A percentile compares a stretch with the other conserved stretches of the same genome.
Evolutionary conservation across 2,797 vertebrate genomes (phyloP).

Genomic region (Arctocebus calabarensis): DNA sequence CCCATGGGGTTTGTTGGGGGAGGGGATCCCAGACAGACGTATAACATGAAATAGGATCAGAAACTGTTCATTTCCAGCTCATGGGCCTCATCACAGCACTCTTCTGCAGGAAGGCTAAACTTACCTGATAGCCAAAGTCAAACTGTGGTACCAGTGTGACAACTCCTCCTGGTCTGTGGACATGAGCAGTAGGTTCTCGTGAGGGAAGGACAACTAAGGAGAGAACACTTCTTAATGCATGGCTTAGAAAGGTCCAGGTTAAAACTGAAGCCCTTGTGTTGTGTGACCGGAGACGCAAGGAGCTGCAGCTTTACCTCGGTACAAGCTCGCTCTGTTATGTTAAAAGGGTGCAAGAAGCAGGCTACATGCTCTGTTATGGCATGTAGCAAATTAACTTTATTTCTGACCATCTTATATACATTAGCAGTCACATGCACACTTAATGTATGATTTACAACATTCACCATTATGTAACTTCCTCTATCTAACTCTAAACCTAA

Average conservation of each 20-base stretch:
- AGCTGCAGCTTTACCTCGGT: too few species aligned
- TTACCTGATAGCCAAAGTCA: slow-evolving; percentile 91
- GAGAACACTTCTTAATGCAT: slow-evolving; percentile 60
- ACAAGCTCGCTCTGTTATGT: too few species aligned
- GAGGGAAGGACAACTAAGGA: slow-evolving; percentile 92
- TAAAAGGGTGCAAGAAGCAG: too few species aligned
- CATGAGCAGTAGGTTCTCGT: slow-evolving; percentile 94
- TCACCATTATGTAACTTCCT: too few species aligned
- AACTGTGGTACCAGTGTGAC: slow-evolving; percentile 91
- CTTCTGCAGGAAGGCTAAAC: slow-evolving; percentile 2
- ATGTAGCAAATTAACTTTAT: too few species aligned
- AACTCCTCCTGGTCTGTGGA: slow-evolving; percentile 93
- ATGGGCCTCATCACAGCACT: not conserved
- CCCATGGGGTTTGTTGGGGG: not conserved
- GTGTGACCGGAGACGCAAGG: too few species aligned
- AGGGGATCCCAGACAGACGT: not conserved
- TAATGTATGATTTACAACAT: too few species aligned
- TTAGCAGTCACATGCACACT: too few species aligned
- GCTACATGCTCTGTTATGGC: too few species aligned
- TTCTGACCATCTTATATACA: too few species aligned
- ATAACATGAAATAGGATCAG: not conserved
- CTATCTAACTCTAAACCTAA: too few species aligned
- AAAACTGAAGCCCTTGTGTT: not conserved
- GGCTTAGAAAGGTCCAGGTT: slow-evolving; percentile 7
- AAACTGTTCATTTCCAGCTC: not conserved